Evolutionary conservation across 2,797 vertebrate genomes (phyloP).

Genomic region (Sebastes steindachneri): DNA sequence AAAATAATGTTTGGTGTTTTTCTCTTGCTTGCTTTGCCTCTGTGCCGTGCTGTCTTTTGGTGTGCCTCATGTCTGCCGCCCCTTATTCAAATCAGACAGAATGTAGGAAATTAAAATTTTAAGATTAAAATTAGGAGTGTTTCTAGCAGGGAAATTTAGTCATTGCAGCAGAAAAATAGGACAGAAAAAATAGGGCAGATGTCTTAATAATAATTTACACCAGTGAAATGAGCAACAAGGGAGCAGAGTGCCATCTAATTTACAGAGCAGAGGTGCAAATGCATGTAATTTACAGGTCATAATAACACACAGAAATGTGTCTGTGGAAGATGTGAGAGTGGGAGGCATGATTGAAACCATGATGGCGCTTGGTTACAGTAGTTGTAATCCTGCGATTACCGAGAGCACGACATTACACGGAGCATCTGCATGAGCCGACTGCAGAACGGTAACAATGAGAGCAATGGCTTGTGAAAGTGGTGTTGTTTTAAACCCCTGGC

Average conservation of each 20-base stretch:
- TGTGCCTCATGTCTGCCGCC: slow-evolving; percentile 4
- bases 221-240: not conserved
- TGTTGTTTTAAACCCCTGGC: slow-evolving; percentile 62
- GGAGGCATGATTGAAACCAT: slow-evolving; percentile 19
- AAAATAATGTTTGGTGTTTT: slow-evolving; percentile 55
- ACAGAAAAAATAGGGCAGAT: slow-evolving; percentile 17
- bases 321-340: slow-evolving; percentile 10
- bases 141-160: slow-evolving; percentile 21
- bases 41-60: slow-evolving; percentile 30
- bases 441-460: slow-evolving; percentile 60
- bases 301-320: not conserved
- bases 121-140: slow-evolving; percentile 20
- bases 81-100: slow-evolving; percentile 3
- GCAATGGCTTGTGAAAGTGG: slow-evolving; percentile 66
- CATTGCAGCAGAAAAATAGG: slow-evolving; percentile 21
- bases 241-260: not conserved
- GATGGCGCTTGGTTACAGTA: slow-evolving; percentile 38
- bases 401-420: slow-evolving; percentile 27
- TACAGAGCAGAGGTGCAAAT: not conserved
- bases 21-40: slow-evolving; percentile 33
- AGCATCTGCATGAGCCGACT: slow-evolving; percentile 58
- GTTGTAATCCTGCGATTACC: slow-evolving; percentile 66
- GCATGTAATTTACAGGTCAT: not conserved
- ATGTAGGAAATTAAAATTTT: not conserved
- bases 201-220: slow-evolving; percentile 1